phyloP scores from a whole-genome alignment of 2,113 vertebrate genomes.

The Synchiropus splendidus region DNA sequence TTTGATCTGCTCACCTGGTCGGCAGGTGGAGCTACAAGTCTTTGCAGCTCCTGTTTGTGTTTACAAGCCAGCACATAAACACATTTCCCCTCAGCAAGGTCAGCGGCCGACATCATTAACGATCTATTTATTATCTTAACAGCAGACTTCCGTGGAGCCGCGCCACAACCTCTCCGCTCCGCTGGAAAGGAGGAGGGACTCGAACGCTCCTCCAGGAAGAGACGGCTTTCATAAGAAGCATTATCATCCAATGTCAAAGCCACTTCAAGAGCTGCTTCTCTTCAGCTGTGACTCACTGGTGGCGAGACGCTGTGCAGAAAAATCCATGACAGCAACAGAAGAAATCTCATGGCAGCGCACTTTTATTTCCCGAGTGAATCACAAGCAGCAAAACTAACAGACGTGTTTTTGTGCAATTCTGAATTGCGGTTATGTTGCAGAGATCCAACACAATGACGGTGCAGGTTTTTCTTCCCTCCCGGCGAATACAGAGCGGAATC shows the following conservation, averaged over 20 bases:
- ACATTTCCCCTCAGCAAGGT: slow-evolving; percentile 37
- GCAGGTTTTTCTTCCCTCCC: too few species aligned
- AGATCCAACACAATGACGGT: too few species aligned
- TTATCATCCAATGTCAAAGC: slow-evolving; percentile 19
- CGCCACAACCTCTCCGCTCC: slow-evolving; percentile 2
- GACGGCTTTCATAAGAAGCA: too few species aligned
- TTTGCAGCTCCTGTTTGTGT: slow-evolving; percentile 3
- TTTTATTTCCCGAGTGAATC: slow-evolving; percentile 8
- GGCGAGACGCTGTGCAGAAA: slow-evolving; percentile 5
- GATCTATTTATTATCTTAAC: slow-evolving; percentile 47
- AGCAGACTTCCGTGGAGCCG: slow-evolving; percentile 22
- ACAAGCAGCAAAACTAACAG: too few species aligned
- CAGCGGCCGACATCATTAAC: slow-evolving; percentile 36
- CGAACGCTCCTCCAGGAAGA: slow-evolving; percentile 6
- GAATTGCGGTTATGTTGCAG: too few species aligned
- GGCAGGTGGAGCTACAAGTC: slow-evolving; percentile 61
- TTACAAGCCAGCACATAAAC: slow-evolving; percentile 19
- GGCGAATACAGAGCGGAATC: too few species aligned
- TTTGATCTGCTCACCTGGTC: slow-evolving; percentile 27
- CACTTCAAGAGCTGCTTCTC: slow-evolving; percentile 23
- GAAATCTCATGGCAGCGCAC: slow-evolving; percentile 17
- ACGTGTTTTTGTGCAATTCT: too few species aligned
- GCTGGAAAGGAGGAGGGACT: slow-evolving; percentile 21
- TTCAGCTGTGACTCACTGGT: slow-evolving; percentile 17
- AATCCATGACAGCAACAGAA: slow-evolving; percentile 19